Conservation (phyloP, 2,888 invertebrate genomes). For the Tipula vernalis region DNA sequence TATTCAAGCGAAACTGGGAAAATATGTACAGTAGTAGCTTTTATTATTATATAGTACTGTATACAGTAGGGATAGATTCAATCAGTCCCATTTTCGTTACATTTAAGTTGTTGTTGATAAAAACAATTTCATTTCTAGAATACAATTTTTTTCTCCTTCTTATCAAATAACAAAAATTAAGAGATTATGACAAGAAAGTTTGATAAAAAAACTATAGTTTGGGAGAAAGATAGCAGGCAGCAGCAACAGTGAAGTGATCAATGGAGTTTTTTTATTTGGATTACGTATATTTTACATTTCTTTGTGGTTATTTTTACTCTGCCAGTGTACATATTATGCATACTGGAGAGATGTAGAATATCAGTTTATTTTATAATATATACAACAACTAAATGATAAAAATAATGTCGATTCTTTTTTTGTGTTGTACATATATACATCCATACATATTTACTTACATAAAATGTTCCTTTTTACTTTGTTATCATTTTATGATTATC, state of each 20-base stretch:
- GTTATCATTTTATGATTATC: slow-evolving; percentile 7
- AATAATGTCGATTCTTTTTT: neutral
- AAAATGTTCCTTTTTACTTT: neutral
- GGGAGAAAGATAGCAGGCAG: neutral
- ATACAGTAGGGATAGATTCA: neutral
- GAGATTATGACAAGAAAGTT: neutral
- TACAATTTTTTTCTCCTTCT: neutral
- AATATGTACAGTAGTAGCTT: neutral
- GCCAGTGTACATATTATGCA: neutral
- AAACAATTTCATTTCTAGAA: neutral
- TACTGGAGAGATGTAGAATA: neutral
- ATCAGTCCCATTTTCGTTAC: neutral
- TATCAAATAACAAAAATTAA: neutral
- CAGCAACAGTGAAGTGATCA: neutral
- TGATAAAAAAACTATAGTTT: neutral
- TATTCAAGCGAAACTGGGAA: neutral
- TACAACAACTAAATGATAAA: neutral
- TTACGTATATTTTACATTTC: neutral
- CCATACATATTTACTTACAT: neutral
- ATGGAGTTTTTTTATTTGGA: neutral
- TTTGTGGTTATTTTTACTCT: neutral
- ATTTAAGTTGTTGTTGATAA: neutral
- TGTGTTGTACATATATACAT: neutral
- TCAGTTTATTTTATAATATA: neutral
- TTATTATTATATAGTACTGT: neutral